Evolutionary conservation across 2,888 invertebrate genomes (phyloP).

Genomic region (Hemithea aestivaria): DNA sequence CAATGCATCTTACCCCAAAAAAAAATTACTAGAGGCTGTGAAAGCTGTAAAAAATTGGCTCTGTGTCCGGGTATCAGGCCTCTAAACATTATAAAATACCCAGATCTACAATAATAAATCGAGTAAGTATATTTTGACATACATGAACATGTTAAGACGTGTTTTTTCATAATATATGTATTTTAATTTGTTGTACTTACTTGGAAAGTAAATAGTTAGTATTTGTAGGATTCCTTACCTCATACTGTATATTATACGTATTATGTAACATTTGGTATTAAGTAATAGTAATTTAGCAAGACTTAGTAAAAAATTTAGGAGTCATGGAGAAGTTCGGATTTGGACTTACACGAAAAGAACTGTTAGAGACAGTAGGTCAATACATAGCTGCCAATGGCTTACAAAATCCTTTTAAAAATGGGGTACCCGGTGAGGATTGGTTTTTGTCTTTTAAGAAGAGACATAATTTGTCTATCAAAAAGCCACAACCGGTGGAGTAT

Average conservation of each 20-base stretch:
- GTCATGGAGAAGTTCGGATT: slow-evolving; percentile 27
- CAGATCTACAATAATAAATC: slow-evolving; percentile 15
- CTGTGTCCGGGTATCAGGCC: slow-evolving; percentile 14
- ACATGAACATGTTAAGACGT: too few relatives aligned
- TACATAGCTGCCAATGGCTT: slow-evolving; percentile 31
- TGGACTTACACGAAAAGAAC: slow-evolving; percentile 21
- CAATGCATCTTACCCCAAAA: slow-evolving; percentile 9
- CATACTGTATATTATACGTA: slow-evolving; percentile 25
- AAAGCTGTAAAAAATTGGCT: slow-evolving; percentile 13
- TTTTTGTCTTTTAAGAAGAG: slow-evolving; percentile 25
- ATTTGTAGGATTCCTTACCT: too few relatives aligned
- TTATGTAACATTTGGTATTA: slow-evolving; percentile 25
- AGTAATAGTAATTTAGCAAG: slow-evolving; percentile 30
- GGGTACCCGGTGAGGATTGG: slow-evolving; percentile 8
- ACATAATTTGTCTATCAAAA: slow-evolving; percentile 41
- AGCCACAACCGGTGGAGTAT: slow-evolving; percentile 41
- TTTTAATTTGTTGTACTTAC: slow-evolving; percentile 10
- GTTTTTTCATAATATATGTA: too few relatives aligned
- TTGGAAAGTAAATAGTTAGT: too few relatives aligned
- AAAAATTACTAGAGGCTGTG: slow-evolving; percentile 17
- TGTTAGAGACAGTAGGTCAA: slow-evolving; percentile 32
- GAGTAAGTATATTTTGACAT: too few relatives aligned
- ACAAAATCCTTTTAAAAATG: slow-evolving; percentile 34
- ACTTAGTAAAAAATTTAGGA: slow-evolving; percentile 27
- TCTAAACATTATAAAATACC: slow-evolving; percentile 17